phyloP scores from a whole-genome alignment of 2,113 vertebrate species.

The Vanacampus margaritifer region DNA sequence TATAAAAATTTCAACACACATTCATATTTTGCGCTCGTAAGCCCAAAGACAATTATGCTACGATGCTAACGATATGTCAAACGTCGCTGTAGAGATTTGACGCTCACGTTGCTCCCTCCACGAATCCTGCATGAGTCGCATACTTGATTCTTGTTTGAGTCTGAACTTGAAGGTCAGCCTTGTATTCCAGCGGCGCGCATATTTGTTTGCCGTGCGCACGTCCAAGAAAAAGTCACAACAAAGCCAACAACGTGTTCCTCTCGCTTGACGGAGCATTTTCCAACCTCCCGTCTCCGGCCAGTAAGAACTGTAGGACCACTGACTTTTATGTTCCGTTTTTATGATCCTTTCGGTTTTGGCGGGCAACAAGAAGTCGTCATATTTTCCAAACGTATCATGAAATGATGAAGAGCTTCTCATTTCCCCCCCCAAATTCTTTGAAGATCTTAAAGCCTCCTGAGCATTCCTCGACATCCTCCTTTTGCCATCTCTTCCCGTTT shows the following conservation, averaged over 20 bases:
- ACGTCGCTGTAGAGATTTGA: neutral
- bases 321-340: constrained; percentile 66
- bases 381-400: constrained; percentile 76
- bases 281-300: constrained; percentile 38
- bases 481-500: constrained; percentile 5
- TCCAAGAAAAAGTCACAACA: constrained; percentile 28
- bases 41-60: too few relatives aligned
- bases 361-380: constrained; percentile 70
- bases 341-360: constrained; percentile 66
- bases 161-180: constrained; percentile 26
- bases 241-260: constrained; percentile 45
- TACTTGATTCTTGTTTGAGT: neutral
- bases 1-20: too few relatives aligned
- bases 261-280: constrained; percentile 45
- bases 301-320: constrained; percentile 59
- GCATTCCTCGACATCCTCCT: constrained; percentile 44
- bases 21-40: too few relatives aligned
- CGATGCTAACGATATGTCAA: too few relatives aligned
- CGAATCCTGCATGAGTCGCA: neutral
- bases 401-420: constrained; percentile 50
- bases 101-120: neutral
- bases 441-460: constrained; percentile 50
- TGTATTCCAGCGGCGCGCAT: constrained; percentile 18
- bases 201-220: constrained; percentile 39
- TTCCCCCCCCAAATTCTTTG: constrained; percentile 51